phyloP scores from a whole-genome alignment of 1,140 invertebrate genomes.

The Dendroctonus valens region DNA sequence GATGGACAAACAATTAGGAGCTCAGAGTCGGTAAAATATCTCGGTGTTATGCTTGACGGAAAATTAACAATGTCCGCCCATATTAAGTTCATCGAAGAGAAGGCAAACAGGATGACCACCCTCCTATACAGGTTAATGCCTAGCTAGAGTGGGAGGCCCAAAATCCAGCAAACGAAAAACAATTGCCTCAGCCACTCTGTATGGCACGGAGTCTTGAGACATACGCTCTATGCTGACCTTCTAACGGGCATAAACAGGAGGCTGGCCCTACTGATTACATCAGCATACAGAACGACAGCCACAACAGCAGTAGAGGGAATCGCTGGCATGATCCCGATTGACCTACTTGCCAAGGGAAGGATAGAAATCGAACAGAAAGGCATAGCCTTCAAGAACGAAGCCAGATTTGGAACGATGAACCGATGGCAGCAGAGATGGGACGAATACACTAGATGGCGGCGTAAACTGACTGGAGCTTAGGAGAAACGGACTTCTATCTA shows the following conservation, averaged over 20 bases:
- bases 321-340: constrained; percentile 34
- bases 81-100: neutral
- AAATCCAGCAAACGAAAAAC: neutral
- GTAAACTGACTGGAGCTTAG: neutral
- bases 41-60: constrained; percentile 3
- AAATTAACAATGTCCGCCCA: neutral
- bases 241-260: no score
- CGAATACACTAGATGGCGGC: neutral
- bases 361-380: neutral
- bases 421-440: neutral
- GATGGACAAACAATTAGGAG: neutral
- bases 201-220: constrained; percentile 9
- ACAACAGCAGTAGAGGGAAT: constrained; percentile 32
- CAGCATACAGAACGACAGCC: constrained; percentile 37
- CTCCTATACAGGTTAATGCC: neutral
- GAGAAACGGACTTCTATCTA: neutral
- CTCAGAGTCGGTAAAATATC: neutral
- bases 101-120: no score
- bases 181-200: neutral
- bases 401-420: neutral
- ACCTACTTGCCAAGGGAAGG: constrained; percentile 33
- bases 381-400: neutral
- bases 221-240: no score
- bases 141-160: neutral
- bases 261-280: no score